Evolutionary conservation across 2,113 vertebrate species (phyloP), one percentile per base, ranked within the genome.

Genomic region (Eonycteris spelaea): DNA sequence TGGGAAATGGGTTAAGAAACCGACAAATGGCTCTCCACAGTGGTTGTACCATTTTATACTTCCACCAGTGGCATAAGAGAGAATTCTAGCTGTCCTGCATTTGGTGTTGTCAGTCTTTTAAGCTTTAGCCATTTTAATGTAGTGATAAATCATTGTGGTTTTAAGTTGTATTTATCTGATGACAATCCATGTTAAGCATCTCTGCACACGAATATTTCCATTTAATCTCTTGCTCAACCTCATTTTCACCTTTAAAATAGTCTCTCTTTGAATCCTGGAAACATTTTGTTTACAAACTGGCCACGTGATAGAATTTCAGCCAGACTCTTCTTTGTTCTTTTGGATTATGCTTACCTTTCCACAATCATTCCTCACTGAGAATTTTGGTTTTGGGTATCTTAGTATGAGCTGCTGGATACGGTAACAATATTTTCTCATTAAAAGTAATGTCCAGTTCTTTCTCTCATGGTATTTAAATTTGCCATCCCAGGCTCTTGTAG

Each of bases 171-270:
- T 74, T 86, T 95, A 10, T 43, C 92, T 84, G 73, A 74, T 96
- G 85, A 83, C n/a, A 82, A 87, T 87, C 53, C 65, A 67, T 73
- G 68, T 87, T 71, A 33, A 91, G 33, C 30, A 83, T 86, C 75
- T 59, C 51, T 68, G 38, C n/a, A 73, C 53, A 87, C 61, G 74
- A 68, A 71, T 80, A 92, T 97, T 98, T 98, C 97, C 96, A 97
- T 98, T 98, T 97, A 97, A 97, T 98, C 79, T 94, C 98, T 98
- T 86, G 92, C 12, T 21, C 96, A 97, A 98, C 96, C 92, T 98
- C 97, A 98, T 98, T 98, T 98, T 97, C 95, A 98, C 95, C 95
- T 98, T 97, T 98, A 98, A 98, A 98, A 98, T 95, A 94, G 75
- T 87, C 82, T 96, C 86, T 85, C 97, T 94, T 95, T 38, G 30